Evolutionary conservation across 2,113 vertebrate genomes (phyloP).

Genomic region (Sula dactylatra): DNA sequence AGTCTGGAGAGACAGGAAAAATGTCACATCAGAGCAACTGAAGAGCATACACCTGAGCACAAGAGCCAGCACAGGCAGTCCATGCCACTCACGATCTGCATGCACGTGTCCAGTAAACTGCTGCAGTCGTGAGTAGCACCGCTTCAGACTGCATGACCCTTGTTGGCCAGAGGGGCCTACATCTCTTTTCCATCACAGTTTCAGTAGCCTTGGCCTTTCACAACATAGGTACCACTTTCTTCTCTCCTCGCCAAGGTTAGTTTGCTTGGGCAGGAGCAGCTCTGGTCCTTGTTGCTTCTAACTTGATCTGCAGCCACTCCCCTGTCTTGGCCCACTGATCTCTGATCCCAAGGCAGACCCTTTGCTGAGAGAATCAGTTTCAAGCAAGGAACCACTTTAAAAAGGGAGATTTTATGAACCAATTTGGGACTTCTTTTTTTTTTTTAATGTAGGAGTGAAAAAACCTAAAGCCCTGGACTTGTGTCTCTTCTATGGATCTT

Average conservation of each 20-base stretch:
- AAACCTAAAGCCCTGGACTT: not conserved
- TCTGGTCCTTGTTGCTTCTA: not conserved
- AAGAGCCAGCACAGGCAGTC: not conserved
- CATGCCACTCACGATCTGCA: fast-evolving
- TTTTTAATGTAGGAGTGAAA: not conserved
- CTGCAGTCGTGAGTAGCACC: fast-evolving
- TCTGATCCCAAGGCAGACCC: not conserved
- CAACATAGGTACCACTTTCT: not conserved
- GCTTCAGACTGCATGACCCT: fast-evolving
- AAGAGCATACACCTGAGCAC: not conserved
- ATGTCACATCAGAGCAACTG: not conserved
- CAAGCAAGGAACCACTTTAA: not conserved
- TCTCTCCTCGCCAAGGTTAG: not conserved
- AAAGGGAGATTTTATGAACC: not conserved
- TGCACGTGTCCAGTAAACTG: fast-evolving
- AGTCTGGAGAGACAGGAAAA: not conserved
- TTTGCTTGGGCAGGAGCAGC: not conserved
- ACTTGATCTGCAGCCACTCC: not conserved
- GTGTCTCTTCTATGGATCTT: not conserved
- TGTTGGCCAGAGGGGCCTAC: not conserved
- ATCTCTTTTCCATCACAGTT: not conserved
- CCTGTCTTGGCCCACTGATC: not conserved
- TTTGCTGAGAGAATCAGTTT: not conserved
- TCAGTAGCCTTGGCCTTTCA: not conserved
- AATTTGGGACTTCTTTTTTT: not conserved